phyloP scores from a whole-genome alignment of 37 sponge, comb jelly and placozoan species.

The Halichondria panicea region DNA sequence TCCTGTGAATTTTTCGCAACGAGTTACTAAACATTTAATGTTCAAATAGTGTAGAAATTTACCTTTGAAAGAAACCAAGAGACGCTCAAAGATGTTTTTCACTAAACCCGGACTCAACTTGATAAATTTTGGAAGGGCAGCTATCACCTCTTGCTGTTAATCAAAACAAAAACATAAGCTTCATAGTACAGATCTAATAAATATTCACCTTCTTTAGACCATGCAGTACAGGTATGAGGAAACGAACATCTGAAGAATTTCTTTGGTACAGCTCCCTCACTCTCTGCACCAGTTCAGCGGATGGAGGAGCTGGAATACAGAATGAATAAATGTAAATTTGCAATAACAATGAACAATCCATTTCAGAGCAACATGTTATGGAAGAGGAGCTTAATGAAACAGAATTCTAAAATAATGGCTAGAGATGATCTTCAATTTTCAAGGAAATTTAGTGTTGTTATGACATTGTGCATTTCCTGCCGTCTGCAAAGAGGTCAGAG shows the following conservation, averaged over 20 bases:
- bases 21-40: not conserved
- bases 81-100: conserved; percentile 82
- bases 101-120: conserved; percentile 82
- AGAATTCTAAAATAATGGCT: too few relatives aligned
- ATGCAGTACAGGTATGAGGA: conserved; percentile 94
- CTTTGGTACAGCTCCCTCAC: conserved; percentile 84
- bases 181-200: not conserved
- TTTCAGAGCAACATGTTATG: too few relatives aligned
- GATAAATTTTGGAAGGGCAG: conserved; percentile 88
- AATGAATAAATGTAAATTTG: too few relatives aligned
- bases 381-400: too few relatives aligned
- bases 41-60: not conserved
- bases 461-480: too few relatives aligned
- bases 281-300: conserved; percentile 70
- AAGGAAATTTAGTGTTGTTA: too few relatives aligned
- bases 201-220: conserved; percentile 84
- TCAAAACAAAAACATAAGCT: not conserved
- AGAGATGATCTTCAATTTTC: too few relatives aligned
- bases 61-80: conserved; percentile 76
- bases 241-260: conserved; percentile 82
- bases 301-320: conserved; percentile 72
- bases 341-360: too few relatives aligned
- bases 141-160: conserved; percentile 80
- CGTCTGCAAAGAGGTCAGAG: not conserved
- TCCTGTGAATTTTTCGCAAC: conserved; percentile 20